phyloP scores from a whole-genome alignment of 2,113 vertebrate genomes.

The Gasterosteus aculeatus region DNA sequence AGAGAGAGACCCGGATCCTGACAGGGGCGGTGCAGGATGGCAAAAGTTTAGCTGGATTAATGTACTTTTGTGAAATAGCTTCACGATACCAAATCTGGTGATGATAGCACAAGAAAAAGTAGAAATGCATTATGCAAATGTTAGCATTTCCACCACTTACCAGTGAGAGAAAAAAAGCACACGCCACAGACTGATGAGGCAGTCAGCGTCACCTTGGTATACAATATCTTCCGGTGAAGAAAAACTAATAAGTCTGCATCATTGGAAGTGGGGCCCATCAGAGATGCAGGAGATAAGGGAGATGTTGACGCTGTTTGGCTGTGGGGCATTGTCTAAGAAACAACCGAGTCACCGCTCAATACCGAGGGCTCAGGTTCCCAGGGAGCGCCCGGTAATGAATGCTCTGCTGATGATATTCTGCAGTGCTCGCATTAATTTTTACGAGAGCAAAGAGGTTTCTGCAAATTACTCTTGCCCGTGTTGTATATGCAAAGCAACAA shows the following conservation, averaged over 20 bases:
- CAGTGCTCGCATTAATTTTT: conserved; percentile 53
- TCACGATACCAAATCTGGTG: conserved; percentile 1
- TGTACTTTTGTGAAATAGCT: conserved; percentile 20
- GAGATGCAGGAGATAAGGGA: conserved; percentile 59
- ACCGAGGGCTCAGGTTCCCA: conserved; percentile 44
- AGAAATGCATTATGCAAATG: conserved; percentile 48
- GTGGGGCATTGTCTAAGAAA: conserved; percentile 49
- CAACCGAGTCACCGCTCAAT: conserved; percentile 43
- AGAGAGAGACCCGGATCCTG: too few species aligned
- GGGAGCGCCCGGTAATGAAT: conserved; percentile 57
- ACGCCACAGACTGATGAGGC: conserved; percentile 13
- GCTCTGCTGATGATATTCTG: conserved; percentile 63
- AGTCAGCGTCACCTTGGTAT: conserved; percentile 32
- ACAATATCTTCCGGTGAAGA: conserved; percentile 38
- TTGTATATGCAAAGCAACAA: conserved; percentile 54
- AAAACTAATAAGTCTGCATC: conserved; percentile 58
- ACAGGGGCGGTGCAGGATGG: neutral
- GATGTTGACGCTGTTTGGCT: conserved; percentile 39
- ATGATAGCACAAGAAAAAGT: conserved; percentile 15
- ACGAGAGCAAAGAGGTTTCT: conserved; percentile 46
- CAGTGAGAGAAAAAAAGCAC: neutral
- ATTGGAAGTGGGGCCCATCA: conserved; percentile 35
- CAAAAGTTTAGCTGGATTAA: conserved; percentile 12
- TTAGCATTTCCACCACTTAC: conserved; percentile 26
- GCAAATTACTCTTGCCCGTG: conserved; percentile 44